phyloP scores from a whole-genome alignment of 2,113 vertebrate species.

The Cricetomys ansorgei region DNA sequence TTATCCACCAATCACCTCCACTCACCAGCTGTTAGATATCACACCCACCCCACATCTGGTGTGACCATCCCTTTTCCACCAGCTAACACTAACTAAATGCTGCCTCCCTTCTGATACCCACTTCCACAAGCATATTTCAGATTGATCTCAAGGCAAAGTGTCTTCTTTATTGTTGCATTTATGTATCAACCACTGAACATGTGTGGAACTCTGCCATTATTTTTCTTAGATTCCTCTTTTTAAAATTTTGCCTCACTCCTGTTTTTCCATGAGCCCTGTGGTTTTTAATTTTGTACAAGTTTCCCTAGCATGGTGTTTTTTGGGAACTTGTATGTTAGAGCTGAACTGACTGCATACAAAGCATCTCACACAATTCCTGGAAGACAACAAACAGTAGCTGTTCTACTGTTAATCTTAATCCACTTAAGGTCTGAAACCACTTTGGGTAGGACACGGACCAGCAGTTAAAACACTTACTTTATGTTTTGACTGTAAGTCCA shows the following conservation, averaged over 20 bases:
- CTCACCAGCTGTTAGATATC: background rate
- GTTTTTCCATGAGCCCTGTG: background rate
- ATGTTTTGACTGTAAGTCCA: background rate
- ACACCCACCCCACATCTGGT: background rate
- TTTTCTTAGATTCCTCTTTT: conserved; percentile 8
- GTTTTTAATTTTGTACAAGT: background rate
- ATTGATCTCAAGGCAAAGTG: background rate
- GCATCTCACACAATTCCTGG: background rate
- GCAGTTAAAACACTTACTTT: background rate
- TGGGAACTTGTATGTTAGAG: background rate
- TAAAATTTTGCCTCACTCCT: background rate
- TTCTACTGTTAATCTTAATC: background rate
- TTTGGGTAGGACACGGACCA: background rate
- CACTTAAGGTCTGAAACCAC: background rate
- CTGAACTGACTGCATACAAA: background rate
- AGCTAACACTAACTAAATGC: background rate
- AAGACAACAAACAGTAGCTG: background rate
- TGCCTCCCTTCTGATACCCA: background rate
- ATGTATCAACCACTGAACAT: background rate
- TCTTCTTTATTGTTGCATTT: background rate
- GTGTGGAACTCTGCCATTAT: background rate
- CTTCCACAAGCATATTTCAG: background rate
- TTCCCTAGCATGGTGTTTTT: background rate
- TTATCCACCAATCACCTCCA: accelerated
- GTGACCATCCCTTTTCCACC: accelerated